phyloP scores from a whole-genome alignment of 64 coral and sea anemone genomes.

The Trachythela sp. region DNA sequence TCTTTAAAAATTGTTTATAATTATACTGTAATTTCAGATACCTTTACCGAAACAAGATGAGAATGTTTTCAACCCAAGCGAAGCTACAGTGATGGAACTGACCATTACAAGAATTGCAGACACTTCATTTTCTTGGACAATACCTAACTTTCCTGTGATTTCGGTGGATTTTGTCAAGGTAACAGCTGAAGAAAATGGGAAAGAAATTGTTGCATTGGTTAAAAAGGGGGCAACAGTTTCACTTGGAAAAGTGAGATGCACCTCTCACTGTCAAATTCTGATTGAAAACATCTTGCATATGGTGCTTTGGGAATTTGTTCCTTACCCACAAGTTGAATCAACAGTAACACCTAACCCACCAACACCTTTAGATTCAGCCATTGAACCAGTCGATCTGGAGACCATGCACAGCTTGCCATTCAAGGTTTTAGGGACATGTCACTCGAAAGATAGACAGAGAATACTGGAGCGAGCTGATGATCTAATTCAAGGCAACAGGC shows the following conservation, averaged over 20 bases:
- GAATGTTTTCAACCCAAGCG: no score
- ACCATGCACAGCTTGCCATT: conserved; percentile 20
- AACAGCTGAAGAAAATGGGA: neutral
- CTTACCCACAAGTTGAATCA: neutral
- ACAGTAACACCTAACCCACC: neutral
- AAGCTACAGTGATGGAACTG: no score
- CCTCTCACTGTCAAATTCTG: no score
- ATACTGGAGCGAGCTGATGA: conserved; percentile 10
- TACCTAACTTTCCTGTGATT: conserved; percentile 1
- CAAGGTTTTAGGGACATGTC: conserved; percentile 25
- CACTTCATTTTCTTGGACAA: neutral
- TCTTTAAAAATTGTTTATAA: no score
- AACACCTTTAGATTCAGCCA: no score
- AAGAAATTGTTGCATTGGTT: neutral
- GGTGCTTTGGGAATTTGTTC: conserved; percentile 9
- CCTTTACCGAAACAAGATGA: no score
- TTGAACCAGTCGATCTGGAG: neutral
- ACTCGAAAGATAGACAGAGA: neutral
- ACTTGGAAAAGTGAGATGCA: neutral
- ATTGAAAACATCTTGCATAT: neutral
- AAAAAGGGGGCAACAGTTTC: neutral
- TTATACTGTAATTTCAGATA: no score
- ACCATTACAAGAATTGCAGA: no score
- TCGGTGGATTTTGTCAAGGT: neutral
- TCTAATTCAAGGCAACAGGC: conserved; percentile 13